Conservation (phyloP, 2,888 invertebrate species). For the Ptilodon capucinus region DNA sequence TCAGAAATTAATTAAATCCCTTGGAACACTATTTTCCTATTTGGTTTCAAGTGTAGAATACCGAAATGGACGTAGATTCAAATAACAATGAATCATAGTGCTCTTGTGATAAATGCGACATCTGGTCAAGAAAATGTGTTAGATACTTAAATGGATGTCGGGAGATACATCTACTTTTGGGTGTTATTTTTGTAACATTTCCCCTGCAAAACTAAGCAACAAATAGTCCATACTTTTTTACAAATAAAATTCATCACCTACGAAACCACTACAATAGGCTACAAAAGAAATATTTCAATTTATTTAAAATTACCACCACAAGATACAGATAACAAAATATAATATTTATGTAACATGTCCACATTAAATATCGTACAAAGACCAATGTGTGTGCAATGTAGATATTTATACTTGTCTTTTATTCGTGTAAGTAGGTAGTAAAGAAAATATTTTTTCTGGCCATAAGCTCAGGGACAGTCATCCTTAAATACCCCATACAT, state of each 20-base stretch:
- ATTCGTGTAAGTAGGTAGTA: conserved; percentile 16
- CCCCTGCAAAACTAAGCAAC: conserved; percentile 52
- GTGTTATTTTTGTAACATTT: conserved; percentile 37
- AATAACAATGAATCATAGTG: conserved; percentile 27
- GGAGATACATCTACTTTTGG: conserved; percentile 27
- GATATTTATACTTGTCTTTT: too few species aligned
- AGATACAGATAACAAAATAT: conserved; percentile 29
- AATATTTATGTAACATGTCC: conserved; percentile 13
- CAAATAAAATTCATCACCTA: conserved; percentile 66
- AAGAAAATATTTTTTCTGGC: conserved; percentile 22
- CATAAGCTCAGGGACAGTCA: conserved; percentile 31
- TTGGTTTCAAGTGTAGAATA: too few species aligned
- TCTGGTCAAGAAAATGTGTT: conserved; percentile 23
- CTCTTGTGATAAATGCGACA: conserved; percentile 29
- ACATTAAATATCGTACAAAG: conserved; percentile 5
- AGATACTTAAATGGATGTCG: conserved; percentile 21
- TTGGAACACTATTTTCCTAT: too few species aligned
- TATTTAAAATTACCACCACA: conserved; percentile 49
- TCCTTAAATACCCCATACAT: conserved; percentile 21
- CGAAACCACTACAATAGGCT: conserved; percentile 63
- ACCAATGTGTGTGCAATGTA: background rate
- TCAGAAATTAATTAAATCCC: too few species aligned
- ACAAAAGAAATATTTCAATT: conserved; percentile 50
- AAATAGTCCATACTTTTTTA: conserved; percentile 59
- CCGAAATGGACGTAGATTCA: too few species aligned